Base-by-base conservation (phyloP, 2,113 vertebrate genomes). In the Silurus asotus region DNA sequence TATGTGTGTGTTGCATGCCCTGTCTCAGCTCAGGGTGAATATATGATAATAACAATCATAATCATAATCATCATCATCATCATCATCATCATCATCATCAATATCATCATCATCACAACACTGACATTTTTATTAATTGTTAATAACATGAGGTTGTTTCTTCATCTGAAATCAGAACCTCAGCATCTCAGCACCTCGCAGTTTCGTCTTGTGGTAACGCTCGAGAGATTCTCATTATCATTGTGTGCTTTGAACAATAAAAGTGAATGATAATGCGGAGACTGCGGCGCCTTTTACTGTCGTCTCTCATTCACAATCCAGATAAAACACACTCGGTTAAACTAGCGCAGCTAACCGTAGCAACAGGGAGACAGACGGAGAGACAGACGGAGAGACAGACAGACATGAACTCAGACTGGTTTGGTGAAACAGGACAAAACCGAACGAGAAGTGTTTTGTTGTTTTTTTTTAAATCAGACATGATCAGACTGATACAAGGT, bases 191-290 rank as follows among this genome's bases (percentile, higher is more conserved):
- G 19, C 56, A 61, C 45, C 37, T 23, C 48, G 28, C 77, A 80
- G 56, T 8, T 5, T 80, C 37, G 19, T 61, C 77, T 19, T 48
- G 28, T 80, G 56, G 56, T 37, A 80, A 80, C 56, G 77, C 77
- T 80, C 48, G 77, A 48, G 23, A 80, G 77, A 80, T 80, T 80
- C 37, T 80, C 77, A 80, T 79, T 59, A 81, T 81, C 79, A 49
- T 37, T 82, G 62, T 28, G 48, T 82, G 81, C 48, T 69, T 82
- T 67, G 64, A 37, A 55, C 61, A 67, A 69, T 82, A 82, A 69
- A 82, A 55, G 64, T 37, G 61, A 82, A 82, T 20, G 81, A 69
- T 69, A 56, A 82, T 82, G 45, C 11, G 6, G 51, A 82, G 80
- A 65, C 80, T 82, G 64, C 64, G 23, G 81, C 28, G 37, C 61